A percentile compares a stretch with the other conserved stretches of the same genome.
These are phyloP conservation scores for Zoroaster sp. DNA, from an alignment of 53 echinoderm and acorn worm species.

Conservation along the genomic window DNA sequence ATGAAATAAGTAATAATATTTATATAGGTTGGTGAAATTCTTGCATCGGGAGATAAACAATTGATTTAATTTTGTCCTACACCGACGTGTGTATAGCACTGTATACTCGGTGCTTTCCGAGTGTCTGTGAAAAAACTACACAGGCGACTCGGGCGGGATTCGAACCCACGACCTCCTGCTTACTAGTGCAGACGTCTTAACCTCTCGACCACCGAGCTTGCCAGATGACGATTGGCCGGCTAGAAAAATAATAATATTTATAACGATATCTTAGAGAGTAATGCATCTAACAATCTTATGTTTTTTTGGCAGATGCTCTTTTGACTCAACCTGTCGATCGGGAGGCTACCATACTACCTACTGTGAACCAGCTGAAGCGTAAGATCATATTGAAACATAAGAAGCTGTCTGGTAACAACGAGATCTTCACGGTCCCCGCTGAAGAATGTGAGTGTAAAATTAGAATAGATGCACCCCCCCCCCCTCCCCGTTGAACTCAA, in stretches of 20 bases:
- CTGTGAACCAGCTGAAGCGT: slow-evolving; percentile 77
- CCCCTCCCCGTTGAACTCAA: not conserved
- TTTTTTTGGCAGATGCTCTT: slow-evolving; percentile 46
- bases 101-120: too few relatives aligned
- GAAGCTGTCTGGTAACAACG: slow-evolving; percentile 84
- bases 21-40: too few relatives aligned
- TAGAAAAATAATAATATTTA: too few relatives aligned
- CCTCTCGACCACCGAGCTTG: not conserved
- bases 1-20: too few relatives aligned
- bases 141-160: too few relatives aligned
- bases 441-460: slow-evolving; percentile 73
- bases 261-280: not conserved
- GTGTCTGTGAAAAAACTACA: too few relatives aligned
- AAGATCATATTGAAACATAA: slow-evolving; percentile 99
- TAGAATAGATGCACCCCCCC: not conserved
- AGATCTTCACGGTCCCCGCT: slow-evolving; percentile 83
- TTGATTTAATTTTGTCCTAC: too few relatives aligned
- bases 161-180: too few relatives aligned
- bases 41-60: too few relatives aligned
- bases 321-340: slow-evolving; percentile 74
- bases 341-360: slow-evolving; percentile 82
- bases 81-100: too few relatives aligned
- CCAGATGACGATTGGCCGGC: too few relatives aligned
- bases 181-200: too few relatives aligned
- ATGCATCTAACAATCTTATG: not conserved